A percentile compares a stretch with the other conserved stretches of the same genome.
These are phyloP conservation scores for Drosophila ustulata DNA, from an alignment of 2,888 invertebrate species.

Conservation along the genomic window DNA sequence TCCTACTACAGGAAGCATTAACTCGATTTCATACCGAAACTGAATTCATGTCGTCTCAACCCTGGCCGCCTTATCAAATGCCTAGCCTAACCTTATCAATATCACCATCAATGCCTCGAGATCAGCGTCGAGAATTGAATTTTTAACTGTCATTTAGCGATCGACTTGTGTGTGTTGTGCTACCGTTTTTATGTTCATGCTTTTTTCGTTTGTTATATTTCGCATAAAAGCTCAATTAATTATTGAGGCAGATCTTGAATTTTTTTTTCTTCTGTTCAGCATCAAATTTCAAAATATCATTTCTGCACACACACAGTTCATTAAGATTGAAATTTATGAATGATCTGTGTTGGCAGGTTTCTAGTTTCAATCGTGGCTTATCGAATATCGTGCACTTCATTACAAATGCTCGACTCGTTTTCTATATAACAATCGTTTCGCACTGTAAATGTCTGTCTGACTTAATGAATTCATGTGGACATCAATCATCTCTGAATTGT, in stretches of 20 bases:
- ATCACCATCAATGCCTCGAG: conserved; percentile 38
- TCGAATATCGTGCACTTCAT: conserved; percentile 52
- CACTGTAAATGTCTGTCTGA: conserved; percentile 38
- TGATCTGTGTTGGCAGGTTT: conserved; percentile 48
- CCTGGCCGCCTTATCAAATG: conserved; percentile 53
- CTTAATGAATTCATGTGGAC: conserved; percentile 37
- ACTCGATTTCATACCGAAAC: neutral
- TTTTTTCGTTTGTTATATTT: conserved; percentile 32
- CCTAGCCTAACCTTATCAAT: conserved; percentile 48
- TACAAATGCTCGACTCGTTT: conserved; percentile 44
- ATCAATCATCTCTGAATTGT: conserved; percentile 32
- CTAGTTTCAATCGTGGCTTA: conserved; percentile 32
- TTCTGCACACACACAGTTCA: conserved; percentile 45
- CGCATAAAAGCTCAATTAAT: conserved; percentile 68
- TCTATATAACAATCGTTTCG: conserved; percentile 57
- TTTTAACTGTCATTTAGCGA: conserved; percentile 24
- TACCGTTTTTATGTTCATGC: conserved; percentile 54
- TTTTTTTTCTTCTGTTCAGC: conserved; percentile 18
- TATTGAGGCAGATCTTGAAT: conserved; percentile 56
- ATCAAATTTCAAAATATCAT: conserved; percentile 26
- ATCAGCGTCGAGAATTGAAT: conserved; percentile 32
- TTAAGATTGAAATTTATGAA: conserved; percentile 70
- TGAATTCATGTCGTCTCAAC: conserved; percentile 11
- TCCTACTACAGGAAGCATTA: conserved; percentile 63
- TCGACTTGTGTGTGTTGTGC: conserved; percentile 27